A percentile compares a stretch with the other conserved stretches of the same genome.
These are phyloP conservation scores for Drosophila pseudoananassae DNA, from an alignment of 1,140 invertebrate genomes.

Conservation along the genomic window DNA sequence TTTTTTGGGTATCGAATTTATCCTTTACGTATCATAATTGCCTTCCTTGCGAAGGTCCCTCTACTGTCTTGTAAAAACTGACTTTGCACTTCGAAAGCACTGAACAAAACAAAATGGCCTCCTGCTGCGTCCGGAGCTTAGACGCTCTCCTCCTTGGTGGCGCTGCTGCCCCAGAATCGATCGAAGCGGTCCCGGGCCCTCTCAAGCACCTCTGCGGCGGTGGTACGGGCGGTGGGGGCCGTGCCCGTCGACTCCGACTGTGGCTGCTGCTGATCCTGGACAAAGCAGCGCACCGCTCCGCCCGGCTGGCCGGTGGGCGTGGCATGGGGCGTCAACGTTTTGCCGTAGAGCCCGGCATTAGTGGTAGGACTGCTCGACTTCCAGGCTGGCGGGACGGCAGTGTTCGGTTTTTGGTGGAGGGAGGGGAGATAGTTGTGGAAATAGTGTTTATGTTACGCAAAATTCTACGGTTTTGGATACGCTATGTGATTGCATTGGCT, in stretches of 20 bases:
- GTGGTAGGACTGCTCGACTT: slow-evolving; percentile 71
- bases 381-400: slow-evolving; percentile 70
- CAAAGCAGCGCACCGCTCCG: slow-evolving; percentile 62
- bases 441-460: slow-evolving; percentile 81
- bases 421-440: slow-evolving; percentile 79
- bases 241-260: slow-evolving; percentile 80
- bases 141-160: slow-evolving; percentile 81
- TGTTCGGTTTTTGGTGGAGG: slow-evolving; percentile 51
- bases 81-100: slow-evolving; percentile 50
- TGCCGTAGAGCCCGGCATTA: slow-evolving; percentile 64
- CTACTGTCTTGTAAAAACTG: slow-evolving; percentile 29
- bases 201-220: slow-evolving; percentile 91
- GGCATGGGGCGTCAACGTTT: slow-evolving; percentile 59
- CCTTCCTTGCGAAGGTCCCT: slow-evolving; percentile 12
- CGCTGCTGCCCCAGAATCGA: slow-evolving; percentile 90
- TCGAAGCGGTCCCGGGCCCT: slow-evolving; percentile 93
- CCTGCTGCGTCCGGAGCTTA: slow-evolving; percentile 31
- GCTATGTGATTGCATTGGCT: slow-evolving; percentile 65
- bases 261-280: slow-evolving; percentile 49
- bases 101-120: background rate
- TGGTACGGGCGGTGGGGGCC: slow-evolving; percentile 84
- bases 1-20: slow-evolving; percentile 55
- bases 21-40: slow-evolving; percentile 56
- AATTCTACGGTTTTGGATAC: slow-evolving; percentile 60
- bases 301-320: slow-evolving; percentile 48